Conservation (phyloP, 2,888 invertebrate species). For the Nephrocerus scutellatus region DNA sequence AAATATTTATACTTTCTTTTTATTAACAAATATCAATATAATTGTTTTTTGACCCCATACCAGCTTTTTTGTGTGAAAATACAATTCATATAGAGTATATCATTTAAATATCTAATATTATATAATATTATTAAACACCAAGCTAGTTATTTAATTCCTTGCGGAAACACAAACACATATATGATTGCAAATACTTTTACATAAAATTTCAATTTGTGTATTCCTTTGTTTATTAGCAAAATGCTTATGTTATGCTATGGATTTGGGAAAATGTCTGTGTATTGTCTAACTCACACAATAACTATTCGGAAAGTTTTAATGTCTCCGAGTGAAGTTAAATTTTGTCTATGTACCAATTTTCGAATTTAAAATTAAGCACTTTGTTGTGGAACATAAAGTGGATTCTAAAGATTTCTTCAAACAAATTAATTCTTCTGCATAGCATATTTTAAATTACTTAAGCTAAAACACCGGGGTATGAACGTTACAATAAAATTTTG, state of each 20-base stretch:
- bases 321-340: too few relatives aligned
- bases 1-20: too few relatives aligned
- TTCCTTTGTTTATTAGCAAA: slow-evolving; percentile 4
- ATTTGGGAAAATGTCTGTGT: slow-evolving; percentile 26
- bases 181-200: slow-evolving; percentile 4
- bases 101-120: slow-evolving; percentile 16
- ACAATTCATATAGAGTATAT: slow-evolving; percentile 9
- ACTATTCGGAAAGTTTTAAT: slow-evolving; percentile 27
- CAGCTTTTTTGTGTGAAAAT: slow-evolving; percentile 34
- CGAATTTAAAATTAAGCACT: too few relatives aligned
- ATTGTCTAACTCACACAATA: slow-evolving; percentile 49
- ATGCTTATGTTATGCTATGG: slow-evolving; percentile 5
- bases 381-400: too few relatives aligned
- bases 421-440: too few relatives aligned
- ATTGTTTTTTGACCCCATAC: slow-evolving; percentile 47
- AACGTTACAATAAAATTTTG: too few relatives aligned
- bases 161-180: slow-evolving; percentile 1
- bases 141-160: slow-evolving; percentile 5
- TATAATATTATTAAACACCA: slow-evolving; percentile 14
- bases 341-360: too few relatives aligned
- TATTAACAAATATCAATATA: too few relatives aligned
- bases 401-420: too few relatives aligned
- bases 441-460: too few relatives aligned
- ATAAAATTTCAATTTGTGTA: background rate
- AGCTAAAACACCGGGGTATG: too few relatives aligned